Evolutionary conservation across 2,888 invertebrate genomes (phyloP), one percentile per base, ranked within the genome.

Genomic region (Incurvaria masculella): DNA sequence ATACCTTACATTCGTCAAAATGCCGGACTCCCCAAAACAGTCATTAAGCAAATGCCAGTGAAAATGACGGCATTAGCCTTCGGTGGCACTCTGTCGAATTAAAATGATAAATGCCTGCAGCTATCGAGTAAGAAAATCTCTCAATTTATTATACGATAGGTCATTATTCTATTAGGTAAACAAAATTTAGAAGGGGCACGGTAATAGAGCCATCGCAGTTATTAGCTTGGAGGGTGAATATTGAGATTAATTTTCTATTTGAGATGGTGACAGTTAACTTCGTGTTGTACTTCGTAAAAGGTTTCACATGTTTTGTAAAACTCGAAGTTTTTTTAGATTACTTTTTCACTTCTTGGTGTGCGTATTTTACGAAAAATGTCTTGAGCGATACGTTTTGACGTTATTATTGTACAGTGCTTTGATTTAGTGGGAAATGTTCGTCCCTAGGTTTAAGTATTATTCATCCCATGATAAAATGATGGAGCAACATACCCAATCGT

Each of bases 131-230:
- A 71, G 73, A 70, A 75, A 75, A 78, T 76, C 76, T 76, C 61
- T 72, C 73, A 75, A 75, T 78, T 76, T 78, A 76, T 74, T 75
- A 74, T 72, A 74, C 64, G 69, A 73, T 69, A 69, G 66, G 70
- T 73, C 69, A 71, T 76, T 76, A 76, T 75, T 72, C 74, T 76
- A 78, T 76, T 78, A 75, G 64, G 72, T 69, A 74, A 76, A 78
- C 74, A 76, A 64, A 69, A 64, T 65, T 66, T 62, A 57, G 64
- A 66, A 33, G 46, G 42, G 33, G 42, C 20, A 43, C 43, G 45
- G 43, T 66, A 70, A 76, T 75, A 70, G 69, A 78, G 73, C 64
- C 72, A 69, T 75, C 60, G 61, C 57, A 60, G 61, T 63, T 68
- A 72, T 72, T 69, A 71, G 58, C 62, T 33, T n/a, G 33, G 11